Base-by-base conservation (phyloP, 2,797 vertebrate species). In the Glossophaga mutica region DNA sequence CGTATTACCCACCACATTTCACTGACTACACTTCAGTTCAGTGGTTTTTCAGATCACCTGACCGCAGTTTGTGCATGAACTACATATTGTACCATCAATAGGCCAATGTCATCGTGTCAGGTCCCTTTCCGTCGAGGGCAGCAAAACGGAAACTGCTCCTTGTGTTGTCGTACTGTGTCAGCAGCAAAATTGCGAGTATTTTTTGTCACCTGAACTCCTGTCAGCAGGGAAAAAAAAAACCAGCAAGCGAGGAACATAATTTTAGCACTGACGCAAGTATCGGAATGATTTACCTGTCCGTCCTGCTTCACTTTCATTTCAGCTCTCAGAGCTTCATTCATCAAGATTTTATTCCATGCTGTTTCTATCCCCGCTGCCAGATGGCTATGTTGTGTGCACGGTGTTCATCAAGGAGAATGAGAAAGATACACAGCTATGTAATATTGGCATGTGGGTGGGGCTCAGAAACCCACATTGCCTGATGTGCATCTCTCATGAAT, bases 291-390 rank as follows among this genome's bases (percentile, higher is more conserved):
- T 98, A 98, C 96, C 94, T 98, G 95, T 97, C 96, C 97, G 97
- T 95, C 97, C 96, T 97, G 96, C 98, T 98, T 98, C 97, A 98
- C 97, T 98, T 98, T 98, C 97, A 97, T 98, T 97, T 98, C 96
- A 93, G 98, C 97, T 98, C 98, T 98, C 98, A 97, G 97, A 96
- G 76, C 84, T 98, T 98, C 98, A 98, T 98, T 98, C 97, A 98
- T 98, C 98, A 98, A 98, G 98, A 97, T 98, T 98, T 98, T 98
- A 98, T 98, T 98, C 98, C 98, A 98, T 82, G 93, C 95, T 74
- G 44, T 96, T 96, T 91, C 90, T 98, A 79, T 97, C 95, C 93
- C 96, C 89, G 95, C 94, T 98, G 73, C 95, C 97, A 98, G 97
- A 98, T 98, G 96, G 97, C 96, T 97, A 62, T 70, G 3, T 91